Evolutionary conservation across 1,140 invertebrate genomes (phyloP).

Genomic region (Macrosteles quadrilineatus): DNA sequence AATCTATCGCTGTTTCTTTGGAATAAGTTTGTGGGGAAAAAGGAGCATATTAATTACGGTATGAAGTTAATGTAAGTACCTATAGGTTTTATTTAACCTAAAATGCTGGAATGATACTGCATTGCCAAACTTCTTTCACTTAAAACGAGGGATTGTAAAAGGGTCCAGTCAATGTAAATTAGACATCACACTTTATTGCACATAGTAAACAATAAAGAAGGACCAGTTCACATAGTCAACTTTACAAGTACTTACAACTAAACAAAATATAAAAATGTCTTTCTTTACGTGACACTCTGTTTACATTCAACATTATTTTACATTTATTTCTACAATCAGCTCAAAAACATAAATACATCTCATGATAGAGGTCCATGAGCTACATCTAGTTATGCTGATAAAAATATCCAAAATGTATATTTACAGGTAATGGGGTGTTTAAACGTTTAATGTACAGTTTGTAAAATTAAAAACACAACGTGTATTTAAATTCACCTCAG

Average conservation of each 20-base stretch:
- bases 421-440: slow-evolving; percentile 11
- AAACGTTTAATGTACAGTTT: background rate
- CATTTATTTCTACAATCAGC: slow-evolving; percentile 28
- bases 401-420: slow-evolving; percentile 13
- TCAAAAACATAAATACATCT: slow-evolving; percentile 23
- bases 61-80: no score
- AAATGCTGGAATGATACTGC: no score
- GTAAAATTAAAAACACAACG: background rate
- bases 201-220: slow-evolving; percentile 22
- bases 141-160: no score
- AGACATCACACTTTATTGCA: slow-evolving; percentile 30
- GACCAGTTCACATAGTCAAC: background rate
- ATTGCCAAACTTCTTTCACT: no score
- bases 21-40: no score
- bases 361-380: background rate
- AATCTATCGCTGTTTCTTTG: no score
- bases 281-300: slow-evolving; percentile 1
- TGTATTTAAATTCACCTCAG: no score
- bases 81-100: no score
- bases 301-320: slow-evolving; percentile 22
- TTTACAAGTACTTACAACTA: slow-evolving; percentile 27
- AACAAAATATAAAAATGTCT: slow-evolving; percentile 30
- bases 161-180: slow-evolving; percentile 10
- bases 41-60: no score
- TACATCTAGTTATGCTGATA: background rate